phyloP scores from a whole-genome alignment of 2,888 invertebrate species.

The Leucophenga montana region DNA sequence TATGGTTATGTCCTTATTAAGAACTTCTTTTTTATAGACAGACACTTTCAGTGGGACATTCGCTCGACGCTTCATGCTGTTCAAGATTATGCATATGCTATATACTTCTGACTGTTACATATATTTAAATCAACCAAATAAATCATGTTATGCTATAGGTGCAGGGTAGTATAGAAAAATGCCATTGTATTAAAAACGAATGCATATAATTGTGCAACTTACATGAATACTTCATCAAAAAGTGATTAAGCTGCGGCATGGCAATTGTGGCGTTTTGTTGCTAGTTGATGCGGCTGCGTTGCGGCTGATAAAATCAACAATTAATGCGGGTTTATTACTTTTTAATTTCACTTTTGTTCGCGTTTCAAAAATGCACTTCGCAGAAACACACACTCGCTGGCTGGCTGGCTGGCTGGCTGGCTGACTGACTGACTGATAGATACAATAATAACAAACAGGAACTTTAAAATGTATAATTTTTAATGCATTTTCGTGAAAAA shows the following conservation, averaged over 20 bases:
- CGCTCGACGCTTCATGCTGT: too few species aligned
- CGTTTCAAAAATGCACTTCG: not conserved
- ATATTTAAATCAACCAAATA: too few species aligned
- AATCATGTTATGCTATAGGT: too few species aligned
- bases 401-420: too few species aligned
- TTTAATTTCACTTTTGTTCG: conserved; percentile 2
- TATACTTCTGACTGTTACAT: too few species aligned
- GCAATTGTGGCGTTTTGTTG: conserved; percentile 7
- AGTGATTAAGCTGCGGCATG: conserved; percentile 48
- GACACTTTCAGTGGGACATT: too few species aligned
- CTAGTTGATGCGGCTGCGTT: not conserved
- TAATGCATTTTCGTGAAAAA: not conserved
- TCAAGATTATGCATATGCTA: too few species aligned
- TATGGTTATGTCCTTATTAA: too few species aligned
- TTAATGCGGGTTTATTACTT: not conserved
- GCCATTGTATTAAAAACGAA: conserved; percentile 1
- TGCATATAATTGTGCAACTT: conserved; percentile 51
- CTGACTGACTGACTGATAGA: not conserved
- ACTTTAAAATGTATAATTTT: conserved; percentile 10
- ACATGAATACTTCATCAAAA: conserved; percentile 57
- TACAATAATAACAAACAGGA: not conserved
- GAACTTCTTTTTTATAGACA: too few species aligned
- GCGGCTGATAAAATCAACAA: conserved; percentile 6
- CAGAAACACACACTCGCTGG: too few species aligned
- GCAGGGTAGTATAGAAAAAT: not conserved